Conservation (phyloP, 2,888 invertebrate genomes). For the Dysmachus trigonus region DNA sequence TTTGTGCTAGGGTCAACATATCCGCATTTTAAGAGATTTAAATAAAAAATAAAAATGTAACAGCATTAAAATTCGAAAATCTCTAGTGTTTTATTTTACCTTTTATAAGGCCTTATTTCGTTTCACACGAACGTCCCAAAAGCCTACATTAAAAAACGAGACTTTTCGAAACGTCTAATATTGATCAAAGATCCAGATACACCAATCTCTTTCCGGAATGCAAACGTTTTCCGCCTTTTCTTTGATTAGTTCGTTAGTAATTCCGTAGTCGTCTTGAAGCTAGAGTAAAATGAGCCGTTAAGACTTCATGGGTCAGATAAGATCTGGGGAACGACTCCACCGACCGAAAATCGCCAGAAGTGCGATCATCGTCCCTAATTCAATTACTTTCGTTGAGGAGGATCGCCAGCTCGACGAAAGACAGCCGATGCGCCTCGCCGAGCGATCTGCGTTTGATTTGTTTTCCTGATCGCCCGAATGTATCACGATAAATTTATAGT, state of each 20-base stretch:
- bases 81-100: neutral
- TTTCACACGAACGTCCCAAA: neutral
- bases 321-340: neutral
- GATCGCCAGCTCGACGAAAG: neutral
- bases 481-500: constrained; percentile 66
- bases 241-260: neutral
- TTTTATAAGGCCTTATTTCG: neutral
- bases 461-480: constrained; percentile 65
- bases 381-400: neutral
- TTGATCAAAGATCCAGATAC: neutral
- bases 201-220: neutral
- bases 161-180: neutral
- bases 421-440: neutral
- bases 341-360: constrained; percentile 33
- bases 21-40: too few species aligned
- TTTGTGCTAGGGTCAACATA: too few species aligned
- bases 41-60: neutral
- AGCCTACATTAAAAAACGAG: neutral
- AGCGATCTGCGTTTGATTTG: constrained; percentile 34
- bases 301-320: constrained; percentile 34
- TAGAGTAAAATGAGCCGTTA: constrained; percentile 1
- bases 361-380: constrained; percentile 27
- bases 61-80: neutral
- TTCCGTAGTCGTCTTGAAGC: neutral
- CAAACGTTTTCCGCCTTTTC: neutral